A percentile compares a stretch with the other conserved stretches of the same genome.
Conservation (phyloP, 2,797 vertebrate genomes). For the Sebastolobus altivelis region DNA sequence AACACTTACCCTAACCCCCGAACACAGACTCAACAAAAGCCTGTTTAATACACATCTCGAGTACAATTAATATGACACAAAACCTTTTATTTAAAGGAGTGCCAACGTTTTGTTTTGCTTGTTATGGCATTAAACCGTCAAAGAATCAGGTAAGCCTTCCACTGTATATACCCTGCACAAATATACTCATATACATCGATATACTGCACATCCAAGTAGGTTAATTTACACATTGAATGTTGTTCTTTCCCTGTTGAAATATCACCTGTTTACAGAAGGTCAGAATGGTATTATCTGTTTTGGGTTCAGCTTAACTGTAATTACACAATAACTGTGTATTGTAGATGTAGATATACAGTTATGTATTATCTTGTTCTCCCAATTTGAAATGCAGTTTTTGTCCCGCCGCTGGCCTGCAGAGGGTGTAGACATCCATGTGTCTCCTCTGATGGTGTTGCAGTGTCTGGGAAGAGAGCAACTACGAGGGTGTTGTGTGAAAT, state of each 20-base stretch:
- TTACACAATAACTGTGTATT: background rate
- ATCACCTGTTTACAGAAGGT: too few relatives aligned
- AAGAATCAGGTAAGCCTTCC: background rate
- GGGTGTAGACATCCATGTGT: background rate
- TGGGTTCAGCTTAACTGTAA: background rate
- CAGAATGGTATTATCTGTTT: too few relatives aligned
- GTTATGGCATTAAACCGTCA: too few relatives aligned
- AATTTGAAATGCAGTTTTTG: too few relatives aligned
- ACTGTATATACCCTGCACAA: background rate
- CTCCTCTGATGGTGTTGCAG: background rate
- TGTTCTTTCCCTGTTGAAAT: background rate
- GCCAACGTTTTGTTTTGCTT: background rate
- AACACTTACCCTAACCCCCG: background rate
- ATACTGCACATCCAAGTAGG: background rate
- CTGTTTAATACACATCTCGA: background rate
- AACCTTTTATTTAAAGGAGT: background rate
- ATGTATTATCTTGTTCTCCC: too few relatives aligned
- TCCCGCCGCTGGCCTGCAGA: too few relatives aligned
- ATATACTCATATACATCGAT: background rate
- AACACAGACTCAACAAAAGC: background rate
- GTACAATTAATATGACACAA: background rate
- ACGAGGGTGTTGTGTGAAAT: background rate
- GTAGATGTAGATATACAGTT: too few relatives aligned
- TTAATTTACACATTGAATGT: background rate
- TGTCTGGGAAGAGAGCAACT: background rate